Percentiles rank a stretch among this genome's conserved stretches.
phyloP scores from a whole-genome alignment of 2,797 vertebrate species.

The Crotalus adamanteus region DNA sequence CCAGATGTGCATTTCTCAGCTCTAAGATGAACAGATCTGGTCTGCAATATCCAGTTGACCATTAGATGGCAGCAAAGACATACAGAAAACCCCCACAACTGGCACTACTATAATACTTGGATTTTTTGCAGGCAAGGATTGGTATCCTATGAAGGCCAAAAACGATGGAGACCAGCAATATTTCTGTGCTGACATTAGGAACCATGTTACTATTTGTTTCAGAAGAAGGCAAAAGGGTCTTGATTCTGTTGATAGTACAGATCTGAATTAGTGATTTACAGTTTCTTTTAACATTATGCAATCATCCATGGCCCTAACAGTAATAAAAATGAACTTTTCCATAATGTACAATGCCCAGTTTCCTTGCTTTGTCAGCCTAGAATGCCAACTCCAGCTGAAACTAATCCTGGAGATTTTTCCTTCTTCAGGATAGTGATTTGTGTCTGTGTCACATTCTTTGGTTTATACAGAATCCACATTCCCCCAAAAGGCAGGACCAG shows the following conservation, averaged over 20 bases:
- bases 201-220: background rate
- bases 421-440: background rate
- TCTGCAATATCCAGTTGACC: background rate
- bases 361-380: background rate
- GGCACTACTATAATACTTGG: background rate
- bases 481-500: background rate
- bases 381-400: background rate
- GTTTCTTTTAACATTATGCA: background rate
- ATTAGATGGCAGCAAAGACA: background rate
- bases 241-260: background rate
- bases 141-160: background rate
- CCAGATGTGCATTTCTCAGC: background rate
- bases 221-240: background rate
- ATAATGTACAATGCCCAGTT: background rate
- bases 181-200: background rate
- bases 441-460: background rate
- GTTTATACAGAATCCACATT: background rate
- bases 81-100: background rate
- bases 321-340: background rate
- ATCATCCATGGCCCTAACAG: background rate
- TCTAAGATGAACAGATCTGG: background rate
- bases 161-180: conserved; percentile 9
- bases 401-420: background rate
- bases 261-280: background rate
- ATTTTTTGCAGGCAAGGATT: background rate